phyloP scores from a whole-genome alignment of 1,140 invertebrate species.

The Solen grandis region DNA sequence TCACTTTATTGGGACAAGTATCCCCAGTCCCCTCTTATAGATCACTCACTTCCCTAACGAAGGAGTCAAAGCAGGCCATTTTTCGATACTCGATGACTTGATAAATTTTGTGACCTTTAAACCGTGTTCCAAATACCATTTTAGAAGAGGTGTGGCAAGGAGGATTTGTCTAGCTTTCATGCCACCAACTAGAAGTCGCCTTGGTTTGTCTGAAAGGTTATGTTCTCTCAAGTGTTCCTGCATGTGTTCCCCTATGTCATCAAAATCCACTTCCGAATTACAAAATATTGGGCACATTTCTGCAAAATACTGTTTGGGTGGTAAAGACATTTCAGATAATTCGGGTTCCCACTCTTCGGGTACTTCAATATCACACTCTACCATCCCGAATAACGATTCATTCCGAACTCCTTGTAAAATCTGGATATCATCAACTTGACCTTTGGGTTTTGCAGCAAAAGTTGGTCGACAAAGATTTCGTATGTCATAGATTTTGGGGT shows the following conservation, averaged over 20 bases:
- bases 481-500: too few species aligned
- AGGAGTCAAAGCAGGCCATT: background rate
- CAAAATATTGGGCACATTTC: constrained; percentile 50
- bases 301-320: background rate
- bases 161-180: constrained; percentile 40
- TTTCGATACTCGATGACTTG: background rate
- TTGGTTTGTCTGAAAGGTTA: constrained; percentile 19
- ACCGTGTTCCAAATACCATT: constrained; percentile 57
- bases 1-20: background rate
- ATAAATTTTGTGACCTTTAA: constrained; percentile 18
- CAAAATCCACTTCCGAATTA: constrained; percentile 19
- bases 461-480: background rate
- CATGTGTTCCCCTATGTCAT: constrained; percentile 53
- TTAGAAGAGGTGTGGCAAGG: constrained; percentile 41
- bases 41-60: background rate
- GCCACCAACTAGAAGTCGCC: constrained; percentile 30
- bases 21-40: background rate
- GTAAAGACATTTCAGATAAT: background rate
- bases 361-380: constrained; percentile 24
- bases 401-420: constrained; percentile 7
- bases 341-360: background rate
- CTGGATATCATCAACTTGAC: background rate
- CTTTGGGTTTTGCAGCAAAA: background rate
- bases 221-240: constrained; percentile 3
- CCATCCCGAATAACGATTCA: constrained; percentile 23